phyloP scores from a whole-genome alignment of 2,113 vertebrate genomes.

The Gymnogyps californianus region DNA sequence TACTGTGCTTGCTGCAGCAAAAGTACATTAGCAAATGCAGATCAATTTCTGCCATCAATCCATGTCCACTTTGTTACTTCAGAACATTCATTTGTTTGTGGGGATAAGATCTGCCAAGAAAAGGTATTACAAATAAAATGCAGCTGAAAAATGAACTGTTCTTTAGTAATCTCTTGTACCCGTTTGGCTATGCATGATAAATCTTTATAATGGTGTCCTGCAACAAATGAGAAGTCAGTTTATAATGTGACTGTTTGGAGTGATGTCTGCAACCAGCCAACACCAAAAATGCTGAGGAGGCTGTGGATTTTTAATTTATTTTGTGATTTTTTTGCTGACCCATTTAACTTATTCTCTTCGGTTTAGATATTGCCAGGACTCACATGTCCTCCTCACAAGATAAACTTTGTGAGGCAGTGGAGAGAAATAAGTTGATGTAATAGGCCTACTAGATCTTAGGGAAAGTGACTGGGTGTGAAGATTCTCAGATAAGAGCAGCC shows the following conservation, averaged over 20 bases:
- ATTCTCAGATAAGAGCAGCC: background rate
- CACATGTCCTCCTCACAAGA: background rate
- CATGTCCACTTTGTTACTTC: background rate
- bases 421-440: background rate
- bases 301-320: background rate
- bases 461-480: background rate
- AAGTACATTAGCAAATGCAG: slow-evolving; percentile 37
- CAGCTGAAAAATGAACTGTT: slow-evolving; percentile 36
- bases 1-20: slow-evolving; percentile 15
- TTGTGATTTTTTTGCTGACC: background rate
- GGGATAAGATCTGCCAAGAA: slow-evolving; percentile 39
- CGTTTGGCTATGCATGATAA: background rate
- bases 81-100: slow-evolving; percentile 41
- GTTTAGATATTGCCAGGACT: background rate
- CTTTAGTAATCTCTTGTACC: slow-evolving; percentile 2
- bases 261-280: background rate
- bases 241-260: background rate
- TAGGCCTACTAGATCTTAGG: background rate
- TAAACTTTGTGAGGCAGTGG: background rate
- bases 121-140: slow-evolving; percentile 48
- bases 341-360: background rate
- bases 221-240: background rate
- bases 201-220: background rate
- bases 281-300: background rate
- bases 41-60: slow-evolving; percentile 48